phyloP scores from a whole-genome alignment of 2,888 invertebrate genomes.

The Brenthis ino region DNA sequence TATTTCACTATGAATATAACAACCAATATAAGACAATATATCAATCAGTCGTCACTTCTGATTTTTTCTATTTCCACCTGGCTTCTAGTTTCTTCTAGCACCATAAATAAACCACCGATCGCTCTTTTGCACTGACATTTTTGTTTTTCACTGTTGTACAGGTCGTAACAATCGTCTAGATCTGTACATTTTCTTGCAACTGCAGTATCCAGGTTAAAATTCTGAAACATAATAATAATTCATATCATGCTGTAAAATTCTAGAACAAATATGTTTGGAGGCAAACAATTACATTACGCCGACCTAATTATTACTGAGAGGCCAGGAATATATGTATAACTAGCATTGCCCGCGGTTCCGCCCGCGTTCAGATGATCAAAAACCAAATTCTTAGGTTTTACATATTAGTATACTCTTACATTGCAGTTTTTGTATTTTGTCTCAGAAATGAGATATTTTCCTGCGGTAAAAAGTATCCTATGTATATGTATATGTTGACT shows the following conservation, averaged over 20 bases:
- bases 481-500: too few species aligned
- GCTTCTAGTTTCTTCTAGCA: constrained; percentile 68
- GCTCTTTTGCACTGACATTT: constrained; percentile 35
- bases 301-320: too few species aligned
- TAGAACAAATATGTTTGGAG: too few species aligned
- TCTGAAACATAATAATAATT: background rate
- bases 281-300: too few species aligned
- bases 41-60: constrained; percentile 47
- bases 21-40: constrained; percentile 4
- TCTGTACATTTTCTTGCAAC: constrained; percentile 32
- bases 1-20: background rate
- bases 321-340: too few species aligned
- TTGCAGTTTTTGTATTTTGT: too few species aligned
- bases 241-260: background rate
- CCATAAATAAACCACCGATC: constrained; percentile 47
- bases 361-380: too few species aligned
- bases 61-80: constrained; percentile 63
- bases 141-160: constrained; percentile 39
- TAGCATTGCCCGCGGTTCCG: too few species aligned
- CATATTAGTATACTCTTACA: too few species aligned
- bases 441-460: too few species aligned
- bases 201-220: constrained; percentile 1
- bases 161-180: constrained; percentile 28
- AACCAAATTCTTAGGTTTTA: too few species aligned
- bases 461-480: too few species aligned